Evolutionary conservation across 1,140 invertebrate species (phyloP).

Genomic region (Paracyclopina nana): DNA sequence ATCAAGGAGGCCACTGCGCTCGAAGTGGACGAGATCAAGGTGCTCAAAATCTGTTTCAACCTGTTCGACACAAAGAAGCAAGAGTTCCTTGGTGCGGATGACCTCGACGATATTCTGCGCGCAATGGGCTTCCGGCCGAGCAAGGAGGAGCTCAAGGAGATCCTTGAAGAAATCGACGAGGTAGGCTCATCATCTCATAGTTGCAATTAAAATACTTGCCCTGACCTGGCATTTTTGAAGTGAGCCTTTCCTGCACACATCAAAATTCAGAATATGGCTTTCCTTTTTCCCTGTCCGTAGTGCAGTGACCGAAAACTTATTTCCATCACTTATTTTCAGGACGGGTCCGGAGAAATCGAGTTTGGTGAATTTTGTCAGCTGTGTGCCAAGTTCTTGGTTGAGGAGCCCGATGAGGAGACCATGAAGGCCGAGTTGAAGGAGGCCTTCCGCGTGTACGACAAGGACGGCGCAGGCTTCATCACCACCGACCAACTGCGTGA

Average conservation of each 20-base stretch:
- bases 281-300: too few relatives aligned
- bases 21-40: constrained; percentile 11
- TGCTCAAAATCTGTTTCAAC: constrained; percentile 12
- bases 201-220: too few relatives aligned
- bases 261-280: too few relatives aligned
- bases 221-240: too few relatives aligned
- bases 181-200: too few relatives aligned
- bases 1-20: constrained; percentile 34
- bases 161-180: constrained; percentile 44
- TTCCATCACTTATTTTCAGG: too few relatives aligned
- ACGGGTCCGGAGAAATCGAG: constrained; percentile 70
- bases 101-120: constrained; percentile 3
- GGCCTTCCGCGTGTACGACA: constrained; percentile 34
- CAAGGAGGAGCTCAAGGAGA: constrained; percentile 8
- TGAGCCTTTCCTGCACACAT: too few relatives aligned
- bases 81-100: constrained; percentile 5
- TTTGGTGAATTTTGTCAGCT: constrained; percentile 73
- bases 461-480: constrained; percentile 32
- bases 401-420: constrained; percentile 38
- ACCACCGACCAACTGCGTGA: constrained; percentile 33
- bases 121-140: constrained; percentile 11
- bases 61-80: constrained; percentile 15
- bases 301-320: too few relatives aligned
- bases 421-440: constrained; percentile 34
- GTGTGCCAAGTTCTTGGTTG: constrained; percentile 57